Evolutionary conservation across 2,113 vertebrate genomes (phyloP).

Genomic region (Bungarus multicinctus): DNA sequence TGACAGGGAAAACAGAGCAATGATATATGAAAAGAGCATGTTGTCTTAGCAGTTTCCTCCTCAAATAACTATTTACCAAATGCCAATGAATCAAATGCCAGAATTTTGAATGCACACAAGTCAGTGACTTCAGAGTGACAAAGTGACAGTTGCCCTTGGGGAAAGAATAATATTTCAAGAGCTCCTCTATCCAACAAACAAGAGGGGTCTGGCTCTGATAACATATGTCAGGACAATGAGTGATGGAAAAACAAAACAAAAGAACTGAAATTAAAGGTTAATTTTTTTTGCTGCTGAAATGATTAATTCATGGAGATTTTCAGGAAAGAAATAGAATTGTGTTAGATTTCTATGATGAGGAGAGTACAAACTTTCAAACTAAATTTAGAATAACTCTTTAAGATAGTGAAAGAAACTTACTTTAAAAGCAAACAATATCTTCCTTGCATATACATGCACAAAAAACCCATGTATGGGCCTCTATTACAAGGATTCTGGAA

Average conservation of each 20-base stretch:
- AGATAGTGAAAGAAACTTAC: background rate
- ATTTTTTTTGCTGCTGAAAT: conserved; percentile 1
- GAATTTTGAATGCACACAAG: conserved; percentile 12
- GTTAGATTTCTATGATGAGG: background rate
- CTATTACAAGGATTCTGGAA: background rate
- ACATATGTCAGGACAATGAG: background rate
- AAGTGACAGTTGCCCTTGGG: background rate
- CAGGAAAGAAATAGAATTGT: background rate
- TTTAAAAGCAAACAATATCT: background rate
- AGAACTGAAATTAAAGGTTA: conserved; percentile 12
- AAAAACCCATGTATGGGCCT: no score
- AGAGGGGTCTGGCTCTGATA: background rate
- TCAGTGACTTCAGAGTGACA: conserved; percentile 14
- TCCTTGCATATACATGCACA: background rate
- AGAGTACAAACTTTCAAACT: background rate
- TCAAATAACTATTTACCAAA: background rate
- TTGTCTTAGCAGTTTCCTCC: background rate
- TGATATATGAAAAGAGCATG: background rate
- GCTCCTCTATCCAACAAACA: background rate
- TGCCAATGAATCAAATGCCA: background rate
- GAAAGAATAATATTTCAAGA: conserved; percentile 21
- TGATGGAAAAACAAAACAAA: conserved; percentile 20
- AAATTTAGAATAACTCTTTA: background rate
- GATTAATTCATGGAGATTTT: background rate
- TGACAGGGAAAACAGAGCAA: background rate